Evolutionary conservation across 2,113 vertebrate genomes (phyloP).

Genomic region (Periophthalmus modestus): DNA sequence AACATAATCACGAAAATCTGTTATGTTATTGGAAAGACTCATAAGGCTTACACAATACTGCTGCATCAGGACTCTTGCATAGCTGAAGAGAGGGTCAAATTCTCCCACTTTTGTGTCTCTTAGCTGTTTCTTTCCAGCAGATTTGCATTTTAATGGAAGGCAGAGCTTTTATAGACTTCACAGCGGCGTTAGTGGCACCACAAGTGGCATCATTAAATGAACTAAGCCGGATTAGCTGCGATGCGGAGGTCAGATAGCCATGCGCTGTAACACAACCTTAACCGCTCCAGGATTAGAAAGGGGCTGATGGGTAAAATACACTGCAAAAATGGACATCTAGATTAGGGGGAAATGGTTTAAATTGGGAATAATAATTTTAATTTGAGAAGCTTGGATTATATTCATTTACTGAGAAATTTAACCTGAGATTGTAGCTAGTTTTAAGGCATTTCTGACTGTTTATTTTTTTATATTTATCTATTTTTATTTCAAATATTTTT

Average conservation of each 20-base stretch:
- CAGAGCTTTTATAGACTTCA: slow-evolving; percentile 96
- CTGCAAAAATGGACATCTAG: background rate
- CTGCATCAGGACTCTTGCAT: slow-evolving; percentile 47
- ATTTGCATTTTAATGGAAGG: slow-evolving; percentile 99
- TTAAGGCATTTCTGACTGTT: too few relatives aligned
- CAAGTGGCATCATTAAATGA: slow-evolving; percentile 99
- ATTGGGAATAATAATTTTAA: too few relatives aligned
- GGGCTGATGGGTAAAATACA: slow-evolving; percentile 24
- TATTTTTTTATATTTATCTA: too few relatives aligned
- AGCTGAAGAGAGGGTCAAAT: slow-evolving; percentile 74
- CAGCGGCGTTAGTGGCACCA: slow-evolving; percentile 89
- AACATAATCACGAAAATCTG: slow-evolving; percentile 91
- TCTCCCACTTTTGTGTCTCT: slow-evolving; percentile 91
- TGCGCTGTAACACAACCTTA: slow-evolving; percentile 84
- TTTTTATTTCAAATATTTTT: too few relatives aligned
- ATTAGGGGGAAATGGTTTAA: background rate
- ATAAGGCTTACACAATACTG: slow-evolving; percentile 63
- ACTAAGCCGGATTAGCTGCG: slow-evolving; percentile 99
- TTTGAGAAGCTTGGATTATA: too few relatives aligned
- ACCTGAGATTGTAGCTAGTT: too few relatives aligned
- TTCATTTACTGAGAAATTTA: too few relatives aligned
- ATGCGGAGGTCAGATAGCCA: slow-evolving; percentile 96
- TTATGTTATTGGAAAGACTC: slow-evolving; percentile 84
- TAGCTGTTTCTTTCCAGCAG: slow-evolving; percentile 84
- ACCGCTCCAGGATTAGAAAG: slow-evolving; percentile 88